These are phyloP conservation scores for Strigamia crassipes DNA, from an alignment of 2,888 invertebrate species.

Conservation along the genomic window DNA sequence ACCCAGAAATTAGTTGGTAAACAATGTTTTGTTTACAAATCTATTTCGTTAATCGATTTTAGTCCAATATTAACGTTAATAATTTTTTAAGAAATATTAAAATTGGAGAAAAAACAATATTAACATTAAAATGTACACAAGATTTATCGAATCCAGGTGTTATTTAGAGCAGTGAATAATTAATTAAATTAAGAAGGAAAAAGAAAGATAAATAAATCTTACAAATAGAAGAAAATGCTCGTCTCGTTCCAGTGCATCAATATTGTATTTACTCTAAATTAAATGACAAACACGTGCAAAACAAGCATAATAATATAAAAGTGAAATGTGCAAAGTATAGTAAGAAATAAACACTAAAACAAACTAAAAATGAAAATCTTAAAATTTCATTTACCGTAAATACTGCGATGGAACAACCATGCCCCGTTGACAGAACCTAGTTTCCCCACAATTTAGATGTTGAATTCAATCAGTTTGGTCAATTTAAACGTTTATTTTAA, in stretches of 20 bases:
- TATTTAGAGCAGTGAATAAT: neutral
- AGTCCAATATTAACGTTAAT: neutral
- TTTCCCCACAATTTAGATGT: no score
- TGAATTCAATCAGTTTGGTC: no score
- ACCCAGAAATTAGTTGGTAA: neutral
- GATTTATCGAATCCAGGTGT: no score
- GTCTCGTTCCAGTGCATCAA: neutral
- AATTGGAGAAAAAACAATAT: neutral
- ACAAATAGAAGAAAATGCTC: neutral
- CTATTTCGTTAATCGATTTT: neutral
- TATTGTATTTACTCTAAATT: neutral
- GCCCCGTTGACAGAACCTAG: no score
- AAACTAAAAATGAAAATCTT: no score
- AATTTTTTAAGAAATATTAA: no score
- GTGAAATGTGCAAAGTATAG: neutral
- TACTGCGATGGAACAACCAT: no score
- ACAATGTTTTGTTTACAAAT: neutral
- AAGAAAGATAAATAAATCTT: neutral
- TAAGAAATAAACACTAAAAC: neutral
- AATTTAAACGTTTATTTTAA: no score
- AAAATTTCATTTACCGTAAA: no score
- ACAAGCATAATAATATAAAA: neutral
- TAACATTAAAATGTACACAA: neutral
- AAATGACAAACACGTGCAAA: neutral
- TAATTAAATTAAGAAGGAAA: neutral